Percentiles rank a stretch among this genome's conserved stretches.
Conservation (phyloP, 2,797 vertebrate species). For the Borostomias antarcticus region DNA sequence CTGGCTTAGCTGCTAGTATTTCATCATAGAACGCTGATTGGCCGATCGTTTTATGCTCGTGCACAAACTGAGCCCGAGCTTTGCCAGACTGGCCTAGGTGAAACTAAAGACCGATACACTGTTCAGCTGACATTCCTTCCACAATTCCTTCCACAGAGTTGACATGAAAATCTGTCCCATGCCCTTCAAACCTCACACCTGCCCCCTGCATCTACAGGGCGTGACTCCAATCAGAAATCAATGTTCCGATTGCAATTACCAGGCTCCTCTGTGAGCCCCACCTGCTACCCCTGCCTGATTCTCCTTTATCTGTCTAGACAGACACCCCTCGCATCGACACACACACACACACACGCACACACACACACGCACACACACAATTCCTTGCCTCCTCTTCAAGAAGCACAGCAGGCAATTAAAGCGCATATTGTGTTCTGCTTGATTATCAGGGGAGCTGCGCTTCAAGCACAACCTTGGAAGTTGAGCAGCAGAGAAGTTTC, state of each 20-base stretch:
- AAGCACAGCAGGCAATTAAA: conserved; percentile 43
- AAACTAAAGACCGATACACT: background rate
- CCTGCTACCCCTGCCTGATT: conserved; percentile 31
- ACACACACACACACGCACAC: background rate
- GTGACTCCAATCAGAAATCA: conserved; percentile 53
- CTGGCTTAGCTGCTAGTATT: no score
- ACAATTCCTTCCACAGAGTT: background rate
- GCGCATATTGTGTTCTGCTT: conserved; percentile 25
- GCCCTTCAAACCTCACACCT: background rate
- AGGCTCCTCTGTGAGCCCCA: no score
- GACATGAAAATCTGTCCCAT: background rate
- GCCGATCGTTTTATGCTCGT: no score
- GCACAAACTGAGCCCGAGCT: no score
- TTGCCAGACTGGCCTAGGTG: no score
- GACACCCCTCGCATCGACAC: conserved; percentile 10
- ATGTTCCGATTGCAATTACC: conserved; percentile 29
- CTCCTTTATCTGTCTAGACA: conserved; percentile 45
- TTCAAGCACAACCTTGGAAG: conserved; percentile 42
- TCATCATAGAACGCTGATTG: no score
- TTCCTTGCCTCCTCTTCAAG: conserved; percentile 10
- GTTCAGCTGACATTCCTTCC: conserved; percentile 11
- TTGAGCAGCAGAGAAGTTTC: conserved; percentile 42
- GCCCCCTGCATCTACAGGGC: conserved; percentile 5
- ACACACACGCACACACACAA: conserved; percentile 4
- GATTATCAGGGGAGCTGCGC: conserved; percentile 22